Evolutionary conservation across 1,140 invertebrate species (phyloP).

Genomic region (Akabosia matsudoensis): DNA sequence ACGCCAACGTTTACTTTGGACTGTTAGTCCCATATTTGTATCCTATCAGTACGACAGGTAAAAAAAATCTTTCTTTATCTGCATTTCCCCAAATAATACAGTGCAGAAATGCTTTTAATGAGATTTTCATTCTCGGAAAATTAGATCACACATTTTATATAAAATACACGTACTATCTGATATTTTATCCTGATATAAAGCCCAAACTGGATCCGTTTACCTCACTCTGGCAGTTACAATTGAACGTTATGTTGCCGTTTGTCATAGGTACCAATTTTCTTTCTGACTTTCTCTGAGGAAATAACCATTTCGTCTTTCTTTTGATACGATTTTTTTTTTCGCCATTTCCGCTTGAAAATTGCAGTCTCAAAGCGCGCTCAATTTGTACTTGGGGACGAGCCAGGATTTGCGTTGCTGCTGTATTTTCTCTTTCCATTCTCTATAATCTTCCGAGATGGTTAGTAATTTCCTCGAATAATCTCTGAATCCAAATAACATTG

Average conservation of each 20-base stretch:
- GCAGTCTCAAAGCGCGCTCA: constrained; percentile 68
- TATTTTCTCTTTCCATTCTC: constrained; percentile 73
- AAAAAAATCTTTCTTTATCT: too few species aligned
- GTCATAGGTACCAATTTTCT: too few species aligned
- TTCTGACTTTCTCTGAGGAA: too few species aligned
- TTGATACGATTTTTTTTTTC: neutral
- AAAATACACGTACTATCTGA: too few species aligned
- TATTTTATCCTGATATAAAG: constrained; percentile 23
- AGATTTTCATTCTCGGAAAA: neutral
- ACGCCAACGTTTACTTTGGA: constrained; percentile 40
- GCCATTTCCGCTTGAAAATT: neutral
- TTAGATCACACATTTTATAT: too few species aligned
- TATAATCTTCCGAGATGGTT: constrained; percentile 72
- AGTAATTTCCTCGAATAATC: too few species aligned
- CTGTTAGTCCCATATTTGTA: constrained; percentile 42
- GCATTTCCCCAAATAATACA: too few species aligned
- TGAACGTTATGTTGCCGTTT: constrained; percentile 93
- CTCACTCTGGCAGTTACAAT: constrained; percentile 91
- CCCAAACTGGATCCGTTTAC: constrained; percentile 85
- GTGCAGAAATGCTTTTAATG: too few species aligned
- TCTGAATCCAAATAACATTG: too few species aligned
- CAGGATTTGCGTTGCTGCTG: constrained; percentile 74
- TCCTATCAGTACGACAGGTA: constrained; percentile 44
- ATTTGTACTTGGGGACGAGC: constrained; percentile 88
- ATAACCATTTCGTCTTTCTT: neutral